Conservation (phyloP, 2,113 vertebrate species). For the Coptodon bakossiorum region DNA sequence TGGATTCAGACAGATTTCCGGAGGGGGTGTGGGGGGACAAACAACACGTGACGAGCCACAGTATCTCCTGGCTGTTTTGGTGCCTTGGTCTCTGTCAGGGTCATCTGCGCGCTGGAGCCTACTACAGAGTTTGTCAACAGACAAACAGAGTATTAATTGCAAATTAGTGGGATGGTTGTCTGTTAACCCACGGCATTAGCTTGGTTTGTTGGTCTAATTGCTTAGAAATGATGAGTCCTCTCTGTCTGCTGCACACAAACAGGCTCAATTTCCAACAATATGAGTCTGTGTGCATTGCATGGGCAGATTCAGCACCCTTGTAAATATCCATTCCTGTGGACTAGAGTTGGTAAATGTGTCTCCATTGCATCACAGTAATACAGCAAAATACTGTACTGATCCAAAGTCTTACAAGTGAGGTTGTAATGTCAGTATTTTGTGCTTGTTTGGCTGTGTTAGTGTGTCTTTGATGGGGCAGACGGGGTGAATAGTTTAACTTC, state of each 20-base stretch:
- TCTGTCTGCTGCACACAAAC: background rate
- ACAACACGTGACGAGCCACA: constrained; percentile 43
- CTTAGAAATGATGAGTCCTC: background rate
- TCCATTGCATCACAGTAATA: background rate
- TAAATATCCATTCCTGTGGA: background rate
- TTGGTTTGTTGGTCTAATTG: background rate
- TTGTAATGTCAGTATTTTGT: background rate
- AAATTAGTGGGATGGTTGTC: constrained; percentile 22
- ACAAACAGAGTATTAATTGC: constrained; percentile 23
- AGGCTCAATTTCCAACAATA: background rate
- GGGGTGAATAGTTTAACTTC: constrained; percentile 4
- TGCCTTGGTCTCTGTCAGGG: constrained; percentile 15
- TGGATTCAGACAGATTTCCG: constrained; percentile 28
- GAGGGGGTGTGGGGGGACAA: constrained; percentile 11
- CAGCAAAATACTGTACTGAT: background rate
- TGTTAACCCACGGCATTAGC: background rate
- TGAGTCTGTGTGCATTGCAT: background rate
- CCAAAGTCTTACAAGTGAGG: background rate
- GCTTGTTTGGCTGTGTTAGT: background rate
- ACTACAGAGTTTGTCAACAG: constrained; percentile 23
- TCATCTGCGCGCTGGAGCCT: constrained; percentile 5
- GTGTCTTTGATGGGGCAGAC: background rate
- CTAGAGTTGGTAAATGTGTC: background rate
- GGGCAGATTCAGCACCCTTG: background rate
- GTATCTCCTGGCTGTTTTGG: constrained; percentile 34